Evolutionary conservation across 2,888 invertebrate genomes (phyloP).

Genomic region (Emmelina monodactyla): DNA sequence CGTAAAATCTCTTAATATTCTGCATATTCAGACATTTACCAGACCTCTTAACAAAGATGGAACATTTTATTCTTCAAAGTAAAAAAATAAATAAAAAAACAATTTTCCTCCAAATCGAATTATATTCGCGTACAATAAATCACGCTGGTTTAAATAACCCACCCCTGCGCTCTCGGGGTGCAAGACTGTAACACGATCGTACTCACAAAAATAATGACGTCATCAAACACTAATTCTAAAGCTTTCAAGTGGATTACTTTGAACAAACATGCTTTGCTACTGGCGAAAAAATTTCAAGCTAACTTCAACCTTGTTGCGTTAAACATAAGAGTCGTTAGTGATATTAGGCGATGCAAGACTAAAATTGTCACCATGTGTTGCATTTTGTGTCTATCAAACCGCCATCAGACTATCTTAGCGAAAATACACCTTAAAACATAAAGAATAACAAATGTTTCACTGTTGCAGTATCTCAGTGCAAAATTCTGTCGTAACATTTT

Average conservation of each 20-base stretch:
- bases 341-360: conserved; percentile 4
- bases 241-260: conserved; percentile 64
- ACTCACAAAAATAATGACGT: conserved; percentile 62
- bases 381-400: conserved; percentile 28
- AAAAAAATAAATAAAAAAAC: too few species aligned
- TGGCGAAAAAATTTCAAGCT: neutral
- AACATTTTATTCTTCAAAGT: too few species aligned
- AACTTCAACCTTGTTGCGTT: conserved; percentile 3
- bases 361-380: conserved; percentile 17
- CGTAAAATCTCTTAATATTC: too few species aligned
- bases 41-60: too few species aligned
- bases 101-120: too few species aligned
- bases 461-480: neutral
- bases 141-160: conserved; percentile 29
- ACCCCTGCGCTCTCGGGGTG: conserved; percentile 25
- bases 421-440: conserved; percentile 19
- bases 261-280: conserved; percentile 19
- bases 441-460: neutral
- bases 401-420: conserved; percentile 21
- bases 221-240: conserved; percentile 66
- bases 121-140: conserved; percentile 36
- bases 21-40: too few species aligned
- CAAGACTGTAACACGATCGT: conserved; percentile 57
- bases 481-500: neutral
- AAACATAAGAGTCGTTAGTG: neutral